Base-by-base conservation (phyloP, 2,797 vertebrate species). In the Malurus splendens region DNA sequence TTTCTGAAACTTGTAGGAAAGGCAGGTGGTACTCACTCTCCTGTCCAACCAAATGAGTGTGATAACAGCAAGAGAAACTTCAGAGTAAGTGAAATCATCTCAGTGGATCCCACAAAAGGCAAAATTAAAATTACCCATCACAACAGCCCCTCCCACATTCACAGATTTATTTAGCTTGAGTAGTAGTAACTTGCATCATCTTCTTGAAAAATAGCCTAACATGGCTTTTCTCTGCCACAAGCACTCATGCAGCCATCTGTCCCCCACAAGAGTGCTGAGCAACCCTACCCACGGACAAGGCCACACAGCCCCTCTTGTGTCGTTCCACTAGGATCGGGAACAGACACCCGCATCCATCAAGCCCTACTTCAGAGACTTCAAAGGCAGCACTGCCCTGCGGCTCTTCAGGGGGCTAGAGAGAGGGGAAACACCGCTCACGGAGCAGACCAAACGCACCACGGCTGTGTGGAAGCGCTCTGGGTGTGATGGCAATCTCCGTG, bases 151-250 rank as follows among this genome's bases (percentile, higher is more conserved):
- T 93, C 66, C 94, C 89, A 87, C 86, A 83, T 42, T 59, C 55
- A 80, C 55, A 50, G 79, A 85, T 93, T 80, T 91, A 82, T 80
- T 93, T 84, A 90, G 45, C 41, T 22, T 22, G 30, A 90, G 62
- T 80, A 91, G 81, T 87, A 94, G 64, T 75, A 90, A 93, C 66
- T 94, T 81, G 52, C 71, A 93, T 82, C 64, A 82, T n/a, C 50
- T 66, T 41, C 48, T 64, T 59, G 76, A 90, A 91, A 91, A 90
- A 82, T 65, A 90, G 72, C 84, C 87, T 91, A 91, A 88, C 80
- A 15, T 38, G 85, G 50, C 48, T 90, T 72, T 92, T 74, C 72
- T 71, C 68, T 70, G 76, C 66, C 66, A 89, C 70, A 65, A 86
- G 52, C 55, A 55, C 62, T 88, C 61, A 54, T 14, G 55, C 28